Percentiles rank a stretch among this genome's conserved stretches.
Evolutionary conservation across 1,140 invertebrate genomes (phyloP).

Genomic region (Colletes gigas): DNA sequence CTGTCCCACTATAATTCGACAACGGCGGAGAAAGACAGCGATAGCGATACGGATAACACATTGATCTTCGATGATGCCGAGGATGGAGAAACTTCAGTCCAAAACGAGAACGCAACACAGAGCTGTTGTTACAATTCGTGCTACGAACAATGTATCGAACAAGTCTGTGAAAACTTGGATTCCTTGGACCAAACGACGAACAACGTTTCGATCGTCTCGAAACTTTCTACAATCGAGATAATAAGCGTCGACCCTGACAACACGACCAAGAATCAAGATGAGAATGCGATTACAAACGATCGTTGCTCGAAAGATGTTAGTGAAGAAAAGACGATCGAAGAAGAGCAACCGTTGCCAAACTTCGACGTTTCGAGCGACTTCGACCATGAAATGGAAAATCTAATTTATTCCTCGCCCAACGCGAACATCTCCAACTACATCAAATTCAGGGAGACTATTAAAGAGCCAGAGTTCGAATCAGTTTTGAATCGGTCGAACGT

Average conservation of each 20-base stretch:
- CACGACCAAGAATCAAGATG: too few species aligned
- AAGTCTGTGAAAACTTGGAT: neutral
- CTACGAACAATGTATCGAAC: neutral
- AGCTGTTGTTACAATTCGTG: neutral
- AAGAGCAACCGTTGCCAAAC: too few species aligned
- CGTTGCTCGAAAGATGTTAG: too few species aligned
- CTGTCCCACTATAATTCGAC: slow-evolving; percentile 45
- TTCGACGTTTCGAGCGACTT: slow-evolving; percentile 11
- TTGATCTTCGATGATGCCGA: slow-evolving; percentile 28
- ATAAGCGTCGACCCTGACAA: too few species aligned
- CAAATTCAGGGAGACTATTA: slow-evolving; percentile 26
- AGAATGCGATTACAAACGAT: too few species aligned
- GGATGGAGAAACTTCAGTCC: neutral
- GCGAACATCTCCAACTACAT: slow-evolving; percentile 12
- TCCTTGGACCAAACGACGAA: neutral
- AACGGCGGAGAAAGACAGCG: slow-evolving; percentile 32
- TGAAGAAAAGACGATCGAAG: too few species aligned
- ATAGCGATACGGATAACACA: slow-evolving; percentile 29
- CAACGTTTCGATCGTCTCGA: neutral
- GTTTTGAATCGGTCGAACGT: neutral
- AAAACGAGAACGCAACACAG: neutral
- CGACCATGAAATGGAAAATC: neutral
- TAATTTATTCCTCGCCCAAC: slow-evolving; percentile 24
- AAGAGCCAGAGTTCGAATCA: neutral
- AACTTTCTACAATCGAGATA: neutral